Conservation (phyloP, 2,113 vertebrate species). For the Hippocampus mohnikei region DNA sequence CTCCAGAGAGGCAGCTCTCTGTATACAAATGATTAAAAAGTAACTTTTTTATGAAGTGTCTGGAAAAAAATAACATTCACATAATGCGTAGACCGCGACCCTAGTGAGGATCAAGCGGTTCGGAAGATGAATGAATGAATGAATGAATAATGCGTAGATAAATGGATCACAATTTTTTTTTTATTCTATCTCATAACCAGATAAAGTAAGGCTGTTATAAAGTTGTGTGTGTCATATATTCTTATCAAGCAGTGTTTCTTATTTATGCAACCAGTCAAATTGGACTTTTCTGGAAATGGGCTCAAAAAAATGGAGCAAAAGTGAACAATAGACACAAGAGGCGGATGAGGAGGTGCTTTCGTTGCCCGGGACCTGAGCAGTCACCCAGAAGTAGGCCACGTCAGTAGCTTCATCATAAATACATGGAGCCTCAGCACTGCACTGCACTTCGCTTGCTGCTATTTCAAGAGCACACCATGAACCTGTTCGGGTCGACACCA, state of each 20-base stretch:
- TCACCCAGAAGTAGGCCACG: slow-evolving; percentile 56
- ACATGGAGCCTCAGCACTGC: slow-evolving; percentile 33
- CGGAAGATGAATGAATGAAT: too few species aligned
- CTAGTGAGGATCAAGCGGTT: too few species aligned
- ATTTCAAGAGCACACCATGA: slow-evolving; percentile 50
- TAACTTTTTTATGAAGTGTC: too few species aligned
- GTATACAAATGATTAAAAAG: too few species aligned
- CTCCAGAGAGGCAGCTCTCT: too few species aligned
- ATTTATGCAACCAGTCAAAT: neutral
- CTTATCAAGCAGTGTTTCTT: neutral
- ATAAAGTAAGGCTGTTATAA: too few species aligned
- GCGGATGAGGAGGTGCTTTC: slow-evolving; percentile 1
- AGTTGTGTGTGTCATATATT: too few species aligned
- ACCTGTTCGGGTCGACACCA: slow-evolving; percentile 25
- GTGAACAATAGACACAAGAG: neutral
- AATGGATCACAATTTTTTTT: too few species aligned
- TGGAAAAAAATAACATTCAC: too few species aligned
- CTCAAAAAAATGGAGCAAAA: slow-evolving; percentile 4
- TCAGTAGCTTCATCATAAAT: slow-evolving; percentile 56
- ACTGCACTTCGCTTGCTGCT: slow-evolving; percentile 23
- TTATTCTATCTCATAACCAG: too few species aligned
- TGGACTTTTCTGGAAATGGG: neutral
- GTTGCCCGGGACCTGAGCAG: slow-evolving; percentile 32
- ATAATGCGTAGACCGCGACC: too few species aligned
- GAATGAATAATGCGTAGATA: too few species aligned